Percentiles rank a stretch among this genome's conserved stretches.
phyloP scores from a whole-genome alignment of 2,113 vertebrate species.

The Semnopithecus entellus region DNA sequence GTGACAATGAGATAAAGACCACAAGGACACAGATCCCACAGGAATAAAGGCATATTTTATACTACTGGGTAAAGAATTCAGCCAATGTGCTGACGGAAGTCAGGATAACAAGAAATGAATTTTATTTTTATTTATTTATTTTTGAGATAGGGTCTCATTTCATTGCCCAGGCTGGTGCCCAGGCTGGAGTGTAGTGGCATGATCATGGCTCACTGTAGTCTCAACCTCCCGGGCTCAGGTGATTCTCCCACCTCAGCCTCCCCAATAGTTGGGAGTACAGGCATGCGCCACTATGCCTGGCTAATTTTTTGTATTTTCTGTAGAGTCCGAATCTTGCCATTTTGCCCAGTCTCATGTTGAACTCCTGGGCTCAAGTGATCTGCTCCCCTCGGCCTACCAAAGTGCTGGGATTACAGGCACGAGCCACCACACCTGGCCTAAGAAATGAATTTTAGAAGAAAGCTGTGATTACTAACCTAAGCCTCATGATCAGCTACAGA shows the following conservation, averaged over 20 bases:
- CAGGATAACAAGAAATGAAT: background rate
- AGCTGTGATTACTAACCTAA: background rate
- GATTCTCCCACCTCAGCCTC: background rate
- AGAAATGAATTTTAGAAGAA: background rate
- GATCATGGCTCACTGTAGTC: background rate
- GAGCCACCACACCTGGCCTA: background rate
- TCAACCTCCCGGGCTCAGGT: background rate
- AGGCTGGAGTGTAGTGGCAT: background rate
- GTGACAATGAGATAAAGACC: background rate
- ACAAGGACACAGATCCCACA: background rate
- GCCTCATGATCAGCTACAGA: background rate
- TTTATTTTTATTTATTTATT: background rate
- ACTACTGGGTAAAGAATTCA: background rate
- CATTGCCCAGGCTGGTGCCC: background rate
- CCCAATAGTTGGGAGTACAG: background rate
- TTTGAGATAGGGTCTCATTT: background rate
- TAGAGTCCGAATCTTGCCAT: no score
- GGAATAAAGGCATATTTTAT: background rate
- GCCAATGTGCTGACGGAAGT: background rate
- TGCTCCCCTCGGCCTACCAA: background rate
- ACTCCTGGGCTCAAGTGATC: background rate
- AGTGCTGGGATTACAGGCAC: background rate
- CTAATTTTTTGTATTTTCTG: no score
- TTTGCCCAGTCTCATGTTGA: background rate
- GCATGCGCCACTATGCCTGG: background rate